Conservation (phyloP, 2,888 invertebrate species). For the Drosophila anomelani region DNA sequence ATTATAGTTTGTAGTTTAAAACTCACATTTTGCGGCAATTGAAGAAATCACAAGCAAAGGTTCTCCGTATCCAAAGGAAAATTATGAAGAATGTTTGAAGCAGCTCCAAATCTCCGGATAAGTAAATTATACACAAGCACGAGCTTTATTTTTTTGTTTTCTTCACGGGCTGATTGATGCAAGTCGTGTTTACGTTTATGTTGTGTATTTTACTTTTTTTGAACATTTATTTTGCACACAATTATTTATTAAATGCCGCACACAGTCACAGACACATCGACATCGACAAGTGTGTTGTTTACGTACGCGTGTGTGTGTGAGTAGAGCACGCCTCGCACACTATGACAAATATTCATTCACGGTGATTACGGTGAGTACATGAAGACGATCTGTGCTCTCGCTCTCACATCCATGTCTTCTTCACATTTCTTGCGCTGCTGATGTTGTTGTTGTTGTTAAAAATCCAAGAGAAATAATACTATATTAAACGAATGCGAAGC, state of each 20-base stretch:
- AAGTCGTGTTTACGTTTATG: constrained; percentile 51
- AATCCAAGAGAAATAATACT: constrained; percentile 75
- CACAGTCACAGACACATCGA: constrained; percentile 42
- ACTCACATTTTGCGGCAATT: constrained; percentile 35
- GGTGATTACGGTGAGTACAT: constrained; percentile 51
- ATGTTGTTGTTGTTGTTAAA: constrained; percentile 50
- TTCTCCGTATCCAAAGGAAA: constrained; percentile 31
- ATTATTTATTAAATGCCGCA: constrained; percentile 70
- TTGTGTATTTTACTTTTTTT: constrained; percentile 51
- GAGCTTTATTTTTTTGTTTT: constrained; percentile 2
- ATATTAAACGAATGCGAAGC: constrained; percentile 72
- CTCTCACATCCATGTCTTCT: constrained; percentile 59
- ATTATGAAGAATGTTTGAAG: neutral
- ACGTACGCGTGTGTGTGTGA: constrained; percentile 31
- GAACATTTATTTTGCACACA: constrained; percentile 66
- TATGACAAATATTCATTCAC: constrained; percentile 75
- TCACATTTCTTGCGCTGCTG: constrained; percentile 17
- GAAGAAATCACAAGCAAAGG: neutral
- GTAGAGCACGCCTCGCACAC: constrained; percentile 51
- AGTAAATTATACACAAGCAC: constrained; percentile 16
- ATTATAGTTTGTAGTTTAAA: constrained; percentile 6
- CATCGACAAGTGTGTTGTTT: constrained; percentile 32
- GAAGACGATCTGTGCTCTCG: constrained; percentile 67
- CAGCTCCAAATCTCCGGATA: constrained; percentile 15
- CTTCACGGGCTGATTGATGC: constrained; percentile 22